Conservation (phyloP, 2,888 invertebrate species). For the Sphaerophoria rueppellii region DNA sequence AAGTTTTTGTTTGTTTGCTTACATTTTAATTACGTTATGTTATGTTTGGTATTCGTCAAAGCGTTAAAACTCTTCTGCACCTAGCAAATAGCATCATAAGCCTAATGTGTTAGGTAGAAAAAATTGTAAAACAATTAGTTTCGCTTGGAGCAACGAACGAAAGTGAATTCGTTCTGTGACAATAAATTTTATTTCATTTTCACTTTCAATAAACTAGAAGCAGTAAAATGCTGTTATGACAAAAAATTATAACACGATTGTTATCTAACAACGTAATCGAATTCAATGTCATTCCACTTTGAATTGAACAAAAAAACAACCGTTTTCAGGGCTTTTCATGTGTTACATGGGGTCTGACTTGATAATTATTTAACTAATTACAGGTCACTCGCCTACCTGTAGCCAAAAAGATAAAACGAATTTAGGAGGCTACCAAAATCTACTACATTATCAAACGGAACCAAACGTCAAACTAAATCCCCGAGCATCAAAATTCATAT, state of each 20-base stretch:
- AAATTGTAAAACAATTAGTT: slow-evolving; percentile 51
- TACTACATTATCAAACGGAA: too few species aligned
- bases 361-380: too few species aligned
- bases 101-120: slow-evolving; percentile 26
- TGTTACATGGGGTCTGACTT: neutral
- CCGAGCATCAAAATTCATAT: too few species aligned
- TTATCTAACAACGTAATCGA: slow-evolving; percentile 22
- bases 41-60: slow-evolving; percentile 20
- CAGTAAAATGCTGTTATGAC: slow-evolving; percentile 23
- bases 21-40: slow-evolving; percentile 15
- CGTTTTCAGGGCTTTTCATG: slow-evolving; percentile 2
- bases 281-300: slow-evolving; percentile 53
- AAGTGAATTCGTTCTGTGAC: slow-evolving; percentile 62
- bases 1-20: slow-evolving; percentile 7
- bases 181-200: slow-evolving; percentile 36
- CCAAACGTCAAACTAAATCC: too few species aligned
- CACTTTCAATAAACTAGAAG: slow-evolving; percentile 62
- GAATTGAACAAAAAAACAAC: neutral
- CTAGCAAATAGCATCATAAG: slow-evolving; percentile 1
- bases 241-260: slow-evolving; percentile 3
- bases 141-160: slow-evolving; percentile 51
- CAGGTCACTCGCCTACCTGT: too few species aligned
- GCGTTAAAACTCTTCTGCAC: slow-evolving; percentile 11
- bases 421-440: too few species aligned
- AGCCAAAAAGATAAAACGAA: too few species aligned